These are phyloP conservation scores for Saccostrea cuccullata DNA, from an alignment of 1,140 invertebrate species.

Conservation along the genomic window DNA sequence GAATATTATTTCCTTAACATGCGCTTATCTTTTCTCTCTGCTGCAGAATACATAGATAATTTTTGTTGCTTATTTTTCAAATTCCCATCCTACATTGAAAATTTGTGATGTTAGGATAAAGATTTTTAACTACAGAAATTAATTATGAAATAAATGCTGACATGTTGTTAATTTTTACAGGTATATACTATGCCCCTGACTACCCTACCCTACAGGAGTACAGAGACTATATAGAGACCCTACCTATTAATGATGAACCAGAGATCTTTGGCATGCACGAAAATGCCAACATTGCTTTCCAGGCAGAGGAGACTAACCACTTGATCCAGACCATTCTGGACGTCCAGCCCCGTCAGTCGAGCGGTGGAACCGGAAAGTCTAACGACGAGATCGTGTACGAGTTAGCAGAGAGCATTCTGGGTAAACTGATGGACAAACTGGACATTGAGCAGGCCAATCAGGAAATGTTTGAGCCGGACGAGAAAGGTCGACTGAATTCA, in stretches of 20 bases:
- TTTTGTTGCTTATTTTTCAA: too few relatives aligned
- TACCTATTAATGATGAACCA: constrained; percentile 90
- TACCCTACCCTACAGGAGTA: constrained; percentile 74
- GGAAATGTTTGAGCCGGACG: constrained; percentile 81
- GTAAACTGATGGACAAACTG: constrained; percentile 82
- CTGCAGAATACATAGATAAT: too few relatives aligned
- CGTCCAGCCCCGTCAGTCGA: constrained; percentile 84
- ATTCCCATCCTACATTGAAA: too few relatives aligned
- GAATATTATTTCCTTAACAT: too few relatives aligned
- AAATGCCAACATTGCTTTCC: constrained; percentile 89
- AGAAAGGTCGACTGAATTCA: constrained; percentile 85
- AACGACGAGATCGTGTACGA: constrained; percentile 87
- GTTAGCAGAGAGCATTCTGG: constrained; percentile 83
- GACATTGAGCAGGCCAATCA: constrained; percentile 80
- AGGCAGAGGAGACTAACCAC: constrained; percentile 86
- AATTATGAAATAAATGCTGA: too few relatives aligned
- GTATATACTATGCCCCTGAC: constrained; percentile 87
- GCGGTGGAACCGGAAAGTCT: constrained; percentile 82
- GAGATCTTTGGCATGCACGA: constrained; percentile 96
- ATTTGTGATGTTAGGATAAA: too few relatives aligned
- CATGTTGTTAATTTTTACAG: constrained; percentile 52
- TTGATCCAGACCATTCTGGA: constrained; percentile 86
- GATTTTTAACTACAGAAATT: too few relatives aligned
- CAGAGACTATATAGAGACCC: constrained; percentile 85
- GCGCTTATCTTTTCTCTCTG: too few relatives aligned